Evolutionary conservation across 2,888 invertebrate genomes (phyloP).

Genomic region (Eubasilissa splendida): DNA sequence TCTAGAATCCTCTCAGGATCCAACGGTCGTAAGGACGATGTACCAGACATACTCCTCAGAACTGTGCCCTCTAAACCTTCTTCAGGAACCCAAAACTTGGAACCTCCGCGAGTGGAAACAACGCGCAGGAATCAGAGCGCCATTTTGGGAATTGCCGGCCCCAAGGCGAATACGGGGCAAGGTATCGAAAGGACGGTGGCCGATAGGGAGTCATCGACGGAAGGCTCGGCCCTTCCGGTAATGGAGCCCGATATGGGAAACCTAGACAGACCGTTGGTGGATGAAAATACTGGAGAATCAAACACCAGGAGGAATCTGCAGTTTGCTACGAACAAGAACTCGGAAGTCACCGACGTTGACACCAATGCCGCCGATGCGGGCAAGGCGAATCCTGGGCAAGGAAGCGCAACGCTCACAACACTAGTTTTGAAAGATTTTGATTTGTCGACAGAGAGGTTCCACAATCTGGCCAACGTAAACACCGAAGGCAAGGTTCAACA

Average conservation of each 20-base stretch:
- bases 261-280: slow-evolving; percentile 70
- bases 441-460: slow-evolving; percentile 72
- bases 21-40: slow-evolving; percentile 87
- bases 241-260: slow-evolving; percentile 71
- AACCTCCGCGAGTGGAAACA: slow-evolving; percentile 42
- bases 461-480: slow-evolving; percentile 76
- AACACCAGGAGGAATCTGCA: slow-evolving; percentile 71
- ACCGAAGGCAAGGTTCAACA: slow-evolving; percentile 70
- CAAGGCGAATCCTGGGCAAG: slow-evolving; percentile 50
- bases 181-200: slow-evolving; percentile 64
- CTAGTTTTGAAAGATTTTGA: slow-evolving; percentile 70
- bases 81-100: slow-evolving; percentile 48
- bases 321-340: slow-evolving; percentile 67
- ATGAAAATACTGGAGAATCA: slow-evolving; percentile 71
- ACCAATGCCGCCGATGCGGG: slow-evolving; percentile 38
- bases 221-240: slow-evolving; percentile 70
- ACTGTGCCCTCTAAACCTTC: slow-evolving; percentile 77
- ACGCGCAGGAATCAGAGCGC: slow-evolving; percentile 62
- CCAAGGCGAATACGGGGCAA: slow-evolving; percentile 69
- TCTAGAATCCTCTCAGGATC: slow-evolving; percentile 89
- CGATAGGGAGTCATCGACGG: slow-evolving; percentile 68
- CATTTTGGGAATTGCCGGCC: slow-evolving; percentile 63
- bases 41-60: slow-evolving; percentile 83
- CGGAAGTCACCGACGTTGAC: slow-evolving; percentile 40
- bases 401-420: slow-evolving; percentile 65